Evolutionary conservation across 2,888 invertebrate species (phyloP), one percentile per base, ranked within the genome.

Genomic region (Eupithecia tripunctaria): DNA sequence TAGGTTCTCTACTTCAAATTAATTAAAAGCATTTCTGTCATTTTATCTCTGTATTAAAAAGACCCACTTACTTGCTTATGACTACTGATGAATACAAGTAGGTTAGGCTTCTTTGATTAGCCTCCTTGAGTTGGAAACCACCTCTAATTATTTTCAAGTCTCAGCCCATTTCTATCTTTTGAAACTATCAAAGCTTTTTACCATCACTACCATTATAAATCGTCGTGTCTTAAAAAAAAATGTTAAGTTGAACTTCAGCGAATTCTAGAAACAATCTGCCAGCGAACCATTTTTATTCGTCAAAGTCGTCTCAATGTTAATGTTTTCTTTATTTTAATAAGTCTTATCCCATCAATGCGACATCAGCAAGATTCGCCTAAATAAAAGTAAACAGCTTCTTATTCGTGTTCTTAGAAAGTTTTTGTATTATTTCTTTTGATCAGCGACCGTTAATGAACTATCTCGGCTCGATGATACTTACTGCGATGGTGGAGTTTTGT

Each of bases 281-380:
- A 15, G 14, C 25, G 27, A 27, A 60, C 60, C 60, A 60, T 60
- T 60, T 60, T 29, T 59, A 59, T 6, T 27, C 25, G 15, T 60
- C 60, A 60, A 60, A 60, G 60, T 18, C 29, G 18, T 29, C 56
- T 14, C 12, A 25, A 25, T 25, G 56, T 56, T 29, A 29, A 60
- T 38, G 12, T 18, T 63, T 51, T 41, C 62, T 32, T 68, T 63
- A 25, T 15, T 60, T 60, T 60, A 29, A 29, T 60, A 60, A 60
- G 29, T 1, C 60, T 29, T 60, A 60, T 29, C 29, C 25, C 25
- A 27, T 59, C 60, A 60, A 18, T 29, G 29, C 27, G 60, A 29
- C 56, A 56, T 56, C 56, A 21, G 12, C 56, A 56, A 56, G 56
- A 56, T 60, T 60, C 15, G 18, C 27, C 7, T 12, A 1, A 29